phyloP scores from a whole-genome alignment of 2,888 invertebrate species.

The Tryphoninae sp. region DNA sequence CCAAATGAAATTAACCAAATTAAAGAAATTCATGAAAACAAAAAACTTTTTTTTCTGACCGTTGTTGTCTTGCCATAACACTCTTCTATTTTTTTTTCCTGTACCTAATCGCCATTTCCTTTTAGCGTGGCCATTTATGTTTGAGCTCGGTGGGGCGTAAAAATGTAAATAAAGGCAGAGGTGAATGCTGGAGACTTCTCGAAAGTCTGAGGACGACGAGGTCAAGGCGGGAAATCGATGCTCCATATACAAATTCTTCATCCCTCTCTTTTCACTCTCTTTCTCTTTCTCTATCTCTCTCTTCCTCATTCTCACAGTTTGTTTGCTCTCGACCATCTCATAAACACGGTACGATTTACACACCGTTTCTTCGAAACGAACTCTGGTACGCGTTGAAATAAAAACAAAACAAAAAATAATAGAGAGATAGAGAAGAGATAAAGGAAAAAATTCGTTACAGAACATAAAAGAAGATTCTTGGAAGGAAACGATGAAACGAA shows the following conservation, averaged over 20 bases:
- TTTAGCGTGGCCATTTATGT: neutral
- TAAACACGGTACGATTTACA: neutral
- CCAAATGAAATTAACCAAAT: too few species aligned
- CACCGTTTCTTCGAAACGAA: neutral
- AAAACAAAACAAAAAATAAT: neutral
- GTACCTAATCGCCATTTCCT: too few species aligned
- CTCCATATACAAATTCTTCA: slow-evolving; percentile 26
- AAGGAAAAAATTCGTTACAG: neutral
- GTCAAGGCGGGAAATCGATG: slow-evolving; percentile 49
- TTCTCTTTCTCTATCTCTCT: slow-evolving; percentile 3
- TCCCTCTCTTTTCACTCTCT: neutral
- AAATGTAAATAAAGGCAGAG: neutral
- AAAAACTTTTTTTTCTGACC: too few species aligned
- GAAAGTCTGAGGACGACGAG: slow-evolving; percentile 25
- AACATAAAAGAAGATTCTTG: neutral
- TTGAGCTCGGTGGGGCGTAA: neutral
- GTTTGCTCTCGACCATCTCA: neutral
- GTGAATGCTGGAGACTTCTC: neutral
- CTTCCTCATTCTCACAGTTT: slow-evolving; percentile 9
- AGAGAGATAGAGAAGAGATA: neutral
- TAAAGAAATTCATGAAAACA: too few species aligned
- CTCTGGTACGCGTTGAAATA: too few species aligned
- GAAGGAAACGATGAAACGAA: neutral
- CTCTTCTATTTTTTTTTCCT: neutral
- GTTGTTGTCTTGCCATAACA: too few species aligned